Evolutionary conservation across 2,888 invertebrate genomes (phyloP), one percentile per base, ranked within the genome.

Genomic region (Dasypogon diadema): DNA sequence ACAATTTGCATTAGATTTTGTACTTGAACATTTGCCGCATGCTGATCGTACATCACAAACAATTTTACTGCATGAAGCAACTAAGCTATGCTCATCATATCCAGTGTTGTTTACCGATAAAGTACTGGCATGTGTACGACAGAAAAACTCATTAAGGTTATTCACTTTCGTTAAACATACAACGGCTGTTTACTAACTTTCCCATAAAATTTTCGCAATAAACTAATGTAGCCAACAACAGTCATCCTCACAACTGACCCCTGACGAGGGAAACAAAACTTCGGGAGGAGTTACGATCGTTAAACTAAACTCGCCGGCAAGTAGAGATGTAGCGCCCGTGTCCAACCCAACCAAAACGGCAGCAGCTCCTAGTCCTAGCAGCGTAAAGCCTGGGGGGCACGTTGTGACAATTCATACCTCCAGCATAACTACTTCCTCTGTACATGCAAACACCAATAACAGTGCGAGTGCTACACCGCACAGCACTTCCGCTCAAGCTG

Each of bases 91-190:
- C 83, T 92, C 93, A 82, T 91, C 91, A 65, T 93, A 92, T 87
- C 95, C 95, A 6, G 90, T 91, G 65, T 88, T 96, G 60, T 92
- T 95, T 84, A 93, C 92, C 2, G 94, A 93, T 83, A 91, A 92
- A 81, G 91, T 94, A 83, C 89, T 95, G 76, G 89, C 90, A 21
- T 92, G 93, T 79, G 91, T 94, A 75, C 85, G 92, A 24, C 91
- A 92, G 80, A 89, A 91, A 81, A 89, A 89, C 83, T 84, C 85
- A 22, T 86, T 87, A 75, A 85, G 85, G 83, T 83, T 79, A 75
- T 73, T 74, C 68, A 70, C 34, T 51, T 70, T 54, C 30, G 30
- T 21, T 54, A 54, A 70, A 30, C 51, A 34, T 30, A 26, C 24
- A 56, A 1, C 16, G 16, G 22, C 34, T 14, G n/a, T 34, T 70